These are phyloP conservation scores for Henicopernis longicauda DNA, from an alignment of 2,113 vertebrate genomes.

Conservation along the genomic window DNA sequence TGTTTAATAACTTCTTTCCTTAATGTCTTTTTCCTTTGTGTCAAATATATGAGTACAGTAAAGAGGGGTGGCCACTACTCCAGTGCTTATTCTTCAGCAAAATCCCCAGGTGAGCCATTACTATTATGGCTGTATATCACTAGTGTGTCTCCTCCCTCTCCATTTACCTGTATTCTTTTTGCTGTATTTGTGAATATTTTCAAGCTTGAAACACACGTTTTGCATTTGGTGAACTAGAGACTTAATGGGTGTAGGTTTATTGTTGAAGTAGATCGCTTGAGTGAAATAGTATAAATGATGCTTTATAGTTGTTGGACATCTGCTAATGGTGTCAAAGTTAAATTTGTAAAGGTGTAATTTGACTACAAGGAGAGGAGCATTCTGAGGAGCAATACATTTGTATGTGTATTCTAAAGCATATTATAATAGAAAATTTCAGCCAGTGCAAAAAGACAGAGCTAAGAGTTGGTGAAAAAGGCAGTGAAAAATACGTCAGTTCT, in stretches of 20 bases:
- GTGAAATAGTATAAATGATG: not conserved
- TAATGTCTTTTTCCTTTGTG: conserved; percentile 71
- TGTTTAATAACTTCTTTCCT: conserved; percentile 73
- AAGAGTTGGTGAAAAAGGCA: not conserved
- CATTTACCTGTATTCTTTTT: conserved; percentile 18
- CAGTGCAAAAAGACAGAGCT: not conserved
- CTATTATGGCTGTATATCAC: conserved; percentile 64
- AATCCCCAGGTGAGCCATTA: conserved; percentile 90
- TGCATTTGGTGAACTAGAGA: not conserved
- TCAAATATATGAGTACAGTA: conserved; percentile 78
- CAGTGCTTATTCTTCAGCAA: conserved; percentile 85
- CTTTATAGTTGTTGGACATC: not conserved
- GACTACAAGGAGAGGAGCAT: not conserved
- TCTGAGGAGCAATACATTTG: not conserved
- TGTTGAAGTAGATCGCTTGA: not conserved
- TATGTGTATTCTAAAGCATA: not conserved
- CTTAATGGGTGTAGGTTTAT: not conserved
- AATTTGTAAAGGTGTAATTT: not conserved
- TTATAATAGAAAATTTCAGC: not conserved
- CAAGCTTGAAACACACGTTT: not conserved
- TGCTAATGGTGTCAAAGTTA: not conserved
- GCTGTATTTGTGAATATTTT: conserved; percentile 53
- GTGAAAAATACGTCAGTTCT: not conserved
- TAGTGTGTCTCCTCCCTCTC: conserved; percentile 53
- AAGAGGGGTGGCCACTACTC: conserved; percentile 84